phyloP scores from a whole-genome alignment of 1,140 invertebrate genomes.

The Zaprionus kolodkinae region DNA sequence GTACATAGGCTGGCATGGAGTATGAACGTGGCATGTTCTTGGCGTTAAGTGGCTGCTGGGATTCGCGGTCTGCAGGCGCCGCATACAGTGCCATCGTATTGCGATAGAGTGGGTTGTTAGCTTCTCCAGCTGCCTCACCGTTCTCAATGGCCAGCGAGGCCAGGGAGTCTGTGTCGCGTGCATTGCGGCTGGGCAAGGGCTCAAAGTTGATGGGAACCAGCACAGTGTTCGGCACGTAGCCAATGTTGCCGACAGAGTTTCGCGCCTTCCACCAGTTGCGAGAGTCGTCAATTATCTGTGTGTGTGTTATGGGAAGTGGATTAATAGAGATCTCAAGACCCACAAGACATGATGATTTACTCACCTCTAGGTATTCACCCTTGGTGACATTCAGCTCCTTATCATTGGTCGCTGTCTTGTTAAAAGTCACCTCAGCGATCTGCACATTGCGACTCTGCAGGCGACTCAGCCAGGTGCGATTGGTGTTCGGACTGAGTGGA shows the following conservation, averaged over 20 bases:
- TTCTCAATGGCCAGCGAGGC: constrained; percentile 49
- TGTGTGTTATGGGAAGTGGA: not conserved
- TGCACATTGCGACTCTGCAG: constrained; percentile 75
- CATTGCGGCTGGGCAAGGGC: constrained; percentile 33
- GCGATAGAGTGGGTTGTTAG: constrained; percentile 57
- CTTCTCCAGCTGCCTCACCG: constrained; percentile 43
- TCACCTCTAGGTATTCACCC: constrained; percentile 97
- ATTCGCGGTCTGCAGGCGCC: constrained; percentile 50
- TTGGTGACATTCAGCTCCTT: constrained; percentile 97
- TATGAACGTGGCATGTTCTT: constrained; percentile 70
- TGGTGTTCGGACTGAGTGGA: constrained; percentile 56
- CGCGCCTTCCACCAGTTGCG: constrained; percentile 99
- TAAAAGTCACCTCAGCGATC: constrained; percentile 90
- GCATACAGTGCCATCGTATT: constrained; percentile 70
- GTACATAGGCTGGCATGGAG: constrained; percentile 76
- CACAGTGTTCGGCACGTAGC: constrained; percentile 98
- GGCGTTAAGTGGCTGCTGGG: constrained; percentile 41
- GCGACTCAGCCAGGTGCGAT: constrained; percentile 69
- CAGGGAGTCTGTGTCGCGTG: constrained; percentile 71
- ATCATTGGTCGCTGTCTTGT: constrained; percentile 96
- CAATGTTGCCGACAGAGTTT: constrained; percentile 93
- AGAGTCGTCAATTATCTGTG: constrained; percentile 94
- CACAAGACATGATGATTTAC: constrained; percentile 9
- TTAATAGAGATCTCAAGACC: constrained; percentile 4
- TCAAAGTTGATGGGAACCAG: constrained; percentile 88